phyloP scores from a whole-genome alignment of 2,888 invertebrate species.

The Penaeus monodon region DNA sequence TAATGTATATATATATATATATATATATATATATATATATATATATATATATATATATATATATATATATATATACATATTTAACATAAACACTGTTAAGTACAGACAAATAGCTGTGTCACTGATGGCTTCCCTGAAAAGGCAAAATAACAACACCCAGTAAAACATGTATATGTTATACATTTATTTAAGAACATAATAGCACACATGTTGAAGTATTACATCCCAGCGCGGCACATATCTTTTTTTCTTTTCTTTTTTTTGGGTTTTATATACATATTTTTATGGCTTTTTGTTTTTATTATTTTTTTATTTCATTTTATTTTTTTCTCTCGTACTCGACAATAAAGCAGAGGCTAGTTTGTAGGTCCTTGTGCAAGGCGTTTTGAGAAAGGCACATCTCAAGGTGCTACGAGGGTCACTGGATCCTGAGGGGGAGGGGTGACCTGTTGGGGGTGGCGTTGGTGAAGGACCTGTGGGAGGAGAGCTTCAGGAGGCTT shows the following conservation, averaged over 20 bases:
- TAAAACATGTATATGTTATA: background rate
- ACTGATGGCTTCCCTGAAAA: too few relatives aligned
- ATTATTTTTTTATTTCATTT: constrained; percentile 6
- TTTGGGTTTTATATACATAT: too few relatives aligned
- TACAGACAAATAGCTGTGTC: background rate
- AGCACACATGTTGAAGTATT: constrained; percentile 29
- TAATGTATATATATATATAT: background rate
- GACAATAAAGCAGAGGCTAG: constrained; percentile 41
- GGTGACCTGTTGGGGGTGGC: too few relatives aligned
- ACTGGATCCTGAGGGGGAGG: too few relatives aligned
- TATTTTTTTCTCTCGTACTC: constrained; percentile 19
- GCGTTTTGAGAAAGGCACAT: constrained; percentile 41
- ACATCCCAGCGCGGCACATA: too few relatives aligned
- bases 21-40: constrained; percentile 14
- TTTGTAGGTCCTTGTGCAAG: constrained; percentile 39
- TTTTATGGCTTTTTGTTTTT: background rate
- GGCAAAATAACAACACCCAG: too few relatives aligned
- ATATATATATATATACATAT: background rate
- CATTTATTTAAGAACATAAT: constrained; percentile 48
- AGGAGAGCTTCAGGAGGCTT: too few relatives aligned
- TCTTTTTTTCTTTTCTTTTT: constrained; percentile 6
- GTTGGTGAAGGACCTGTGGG: too few relatives aligned
- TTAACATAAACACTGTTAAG: background rate
- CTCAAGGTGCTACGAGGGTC: background rate
- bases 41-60: background rate